phyloP scores from a whole-genome alignment of 2,113 vertebrate species.

The Riparia riparia region DNA sequence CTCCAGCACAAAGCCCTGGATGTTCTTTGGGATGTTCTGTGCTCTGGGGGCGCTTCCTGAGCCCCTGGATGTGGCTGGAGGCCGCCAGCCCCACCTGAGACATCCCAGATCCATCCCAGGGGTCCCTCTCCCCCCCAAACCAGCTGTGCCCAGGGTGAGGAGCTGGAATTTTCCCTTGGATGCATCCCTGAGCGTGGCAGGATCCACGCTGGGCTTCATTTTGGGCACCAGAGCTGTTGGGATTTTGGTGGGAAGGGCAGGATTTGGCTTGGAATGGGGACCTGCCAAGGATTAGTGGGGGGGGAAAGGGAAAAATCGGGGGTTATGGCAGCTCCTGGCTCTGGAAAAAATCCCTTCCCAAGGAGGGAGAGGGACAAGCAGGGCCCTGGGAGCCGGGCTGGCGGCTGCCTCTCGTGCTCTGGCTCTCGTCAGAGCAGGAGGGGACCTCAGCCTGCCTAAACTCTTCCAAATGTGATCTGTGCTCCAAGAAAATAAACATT shows the following conservation, averaged over 20 bases:
- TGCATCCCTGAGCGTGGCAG: not conserved
- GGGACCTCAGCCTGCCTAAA: conserved; percentile 33
- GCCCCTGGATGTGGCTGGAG: not conserved
- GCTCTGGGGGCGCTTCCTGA: not conserved
- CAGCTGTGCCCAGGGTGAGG: not conserved
- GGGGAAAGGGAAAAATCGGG: fast-evolving
- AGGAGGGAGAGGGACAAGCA: not conserved
- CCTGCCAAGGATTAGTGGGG: not conserved
- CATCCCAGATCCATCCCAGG: not conserved
- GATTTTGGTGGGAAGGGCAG: not conserved
- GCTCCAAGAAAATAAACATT: conserved; percentile 52
- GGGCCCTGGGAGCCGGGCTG: not conserved
- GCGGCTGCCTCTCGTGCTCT: not conserved
- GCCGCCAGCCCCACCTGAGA: not conserved
- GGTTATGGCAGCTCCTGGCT: not conserved
- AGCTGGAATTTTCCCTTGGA: not conserved
- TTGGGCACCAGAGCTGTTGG: not conserved
- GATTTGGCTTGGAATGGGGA: not conserved
- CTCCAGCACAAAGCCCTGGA: not conserved
- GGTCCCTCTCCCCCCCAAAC: fast-evolving
- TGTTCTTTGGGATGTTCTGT: not conserved
- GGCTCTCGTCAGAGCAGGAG: not conserved
- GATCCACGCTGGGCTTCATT: fast-evolving
- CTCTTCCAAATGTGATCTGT: conserved; percentile 52
- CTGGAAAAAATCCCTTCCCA: not conserved